A percentile compares a stretch with the other conserved stretches of the same genome.
Evolutionary conservation across 2,797 vertebrate species (phyloP).

Genomic region (Propithecus perrieri): DNA sequence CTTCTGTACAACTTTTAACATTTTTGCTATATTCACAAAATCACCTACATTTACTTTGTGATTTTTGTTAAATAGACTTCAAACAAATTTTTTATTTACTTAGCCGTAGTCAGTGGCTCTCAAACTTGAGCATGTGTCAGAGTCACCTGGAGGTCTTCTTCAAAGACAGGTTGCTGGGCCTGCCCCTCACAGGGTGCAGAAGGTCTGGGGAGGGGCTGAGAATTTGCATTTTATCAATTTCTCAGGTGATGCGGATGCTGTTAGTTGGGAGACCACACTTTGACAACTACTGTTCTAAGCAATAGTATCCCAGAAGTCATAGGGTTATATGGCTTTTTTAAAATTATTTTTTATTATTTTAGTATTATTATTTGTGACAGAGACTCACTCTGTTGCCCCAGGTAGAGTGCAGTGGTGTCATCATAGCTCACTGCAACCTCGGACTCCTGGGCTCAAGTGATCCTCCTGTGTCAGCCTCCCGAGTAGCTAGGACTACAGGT

Average conservation of each 20-base stretch:
- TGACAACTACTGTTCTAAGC: not conserved
- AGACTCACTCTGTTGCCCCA: no score
- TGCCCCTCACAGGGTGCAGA: not conserved
- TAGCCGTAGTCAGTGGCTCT: not conserved
- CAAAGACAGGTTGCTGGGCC: not conserved
- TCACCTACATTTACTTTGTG: not conserved
- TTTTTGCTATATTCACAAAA: slow-evolving; percentile 21
- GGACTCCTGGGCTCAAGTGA: no score
- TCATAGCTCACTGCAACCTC: no score
- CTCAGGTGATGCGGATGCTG: not conserved
- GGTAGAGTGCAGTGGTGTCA: no score
- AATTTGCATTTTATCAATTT: not conserved
- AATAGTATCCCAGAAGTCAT: not conserved
- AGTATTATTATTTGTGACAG: no score
- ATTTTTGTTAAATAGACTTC: not conserved
- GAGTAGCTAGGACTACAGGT: no score
- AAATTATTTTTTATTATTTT: not conserved
- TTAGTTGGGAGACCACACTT: not conserved
- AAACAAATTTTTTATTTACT: not conserved
- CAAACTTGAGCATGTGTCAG: not conserved
- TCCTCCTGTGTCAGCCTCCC: no score
- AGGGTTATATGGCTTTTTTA: not conserved
- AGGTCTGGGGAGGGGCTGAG: not conserved
- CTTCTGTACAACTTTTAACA: not conserved
- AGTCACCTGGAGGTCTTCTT: not conserved